phyloP scores from a whole-genome alignment of 1,140 invertebrate species.

The Aphelenchoides besseyi region DNA sequence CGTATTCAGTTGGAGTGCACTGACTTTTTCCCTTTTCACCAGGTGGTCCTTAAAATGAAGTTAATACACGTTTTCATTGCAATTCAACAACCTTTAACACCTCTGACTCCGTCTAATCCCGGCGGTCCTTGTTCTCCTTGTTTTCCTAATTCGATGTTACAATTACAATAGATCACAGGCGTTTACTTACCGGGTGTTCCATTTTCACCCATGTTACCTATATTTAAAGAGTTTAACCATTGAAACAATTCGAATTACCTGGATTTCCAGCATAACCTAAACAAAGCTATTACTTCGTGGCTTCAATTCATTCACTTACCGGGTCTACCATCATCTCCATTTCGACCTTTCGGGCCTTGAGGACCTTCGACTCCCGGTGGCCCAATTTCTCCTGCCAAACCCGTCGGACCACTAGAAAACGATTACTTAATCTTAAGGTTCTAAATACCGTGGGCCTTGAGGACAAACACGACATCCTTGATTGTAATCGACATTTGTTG shows the following conservation, averaged over 20 bases:
- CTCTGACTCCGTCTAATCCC: background rate
- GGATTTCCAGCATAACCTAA: constrained; percentile 7
- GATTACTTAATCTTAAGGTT: background rate
- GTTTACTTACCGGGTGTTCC: background rate
- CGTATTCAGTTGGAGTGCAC: background rate
- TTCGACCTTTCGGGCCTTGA: background rate
- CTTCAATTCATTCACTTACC: background rate
- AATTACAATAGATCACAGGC: background rate
- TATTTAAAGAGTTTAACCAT: background rate
- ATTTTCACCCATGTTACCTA: background rate
- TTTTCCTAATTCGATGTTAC: background rate
- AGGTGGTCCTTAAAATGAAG: background rate
- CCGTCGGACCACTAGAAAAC: background rate
- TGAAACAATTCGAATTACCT: background rate
- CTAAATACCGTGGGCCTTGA: background rate
- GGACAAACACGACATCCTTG: constrained; percentile 4
- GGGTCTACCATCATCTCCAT: background rate
- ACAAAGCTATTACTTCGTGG: background rate
- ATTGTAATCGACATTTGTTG: background rate
- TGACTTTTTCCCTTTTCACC: constrained; percentile 6
- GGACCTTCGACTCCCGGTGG: background rate
- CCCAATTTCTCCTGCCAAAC: background rate
- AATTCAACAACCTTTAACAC: background rate
- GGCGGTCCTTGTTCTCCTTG: background rate
- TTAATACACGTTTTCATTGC: background rate